Evolutionary conservation across 2,113 vertebrate species (phyloP).

Genomic region (Verasper variegatus): DNA sequence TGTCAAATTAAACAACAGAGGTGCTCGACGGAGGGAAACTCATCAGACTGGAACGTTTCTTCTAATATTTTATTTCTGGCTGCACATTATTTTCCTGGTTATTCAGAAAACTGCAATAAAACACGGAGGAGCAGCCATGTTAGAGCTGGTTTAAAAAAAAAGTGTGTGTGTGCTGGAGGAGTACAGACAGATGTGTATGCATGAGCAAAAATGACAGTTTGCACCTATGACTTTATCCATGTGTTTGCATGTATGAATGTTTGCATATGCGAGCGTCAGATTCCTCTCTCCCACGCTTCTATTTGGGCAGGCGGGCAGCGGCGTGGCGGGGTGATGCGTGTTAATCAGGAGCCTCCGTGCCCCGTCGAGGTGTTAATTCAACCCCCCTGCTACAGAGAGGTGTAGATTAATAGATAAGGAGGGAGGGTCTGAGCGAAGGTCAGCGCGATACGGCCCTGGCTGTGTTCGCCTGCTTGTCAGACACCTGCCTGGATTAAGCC

Average conservation of each 20-base stretch:
- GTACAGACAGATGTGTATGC: neutral
- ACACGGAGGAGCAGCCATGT: neutral
- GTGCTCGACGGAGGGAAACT: neutral
- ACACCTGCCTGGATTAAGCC: conserved; percentile 98
- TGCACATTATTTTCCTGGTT: conserved; percentile 49
- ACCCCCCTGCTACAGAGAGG: conserved; percentile 92
- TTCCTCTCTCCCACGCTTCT: conserved; percentile 70
- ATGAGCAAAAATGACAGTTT: conserved; percentile 4
- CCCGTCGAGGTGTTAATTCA: conserved; percentile 94
- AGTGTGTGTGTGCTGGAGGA: conserved; percentile 6
- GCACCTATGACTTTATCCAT: conserved; percentile 1
- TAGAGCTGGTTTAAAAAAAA: conserved; percentile 28
- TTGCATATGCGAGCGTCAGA: conserved; percentile 9
- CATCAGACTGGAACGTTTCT: conserved; percentile 25
- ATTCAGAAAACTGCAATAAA: conserved; percentile 54
- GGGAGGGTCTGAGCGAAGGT: conserved; percentile 93
- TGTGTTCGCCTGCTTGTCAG: conserved; percentile 94
- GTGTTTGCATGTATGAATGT: conserved; percentile 1
- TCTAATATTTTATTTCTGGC: conserved; percentile 49
- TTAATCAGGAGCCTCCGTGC: conserved; percentile 91
- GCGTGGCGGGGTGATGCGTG: conserved; percentile 87
- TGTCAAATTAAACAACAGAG: conserved; percentile 70
- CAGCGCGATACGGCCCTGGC: conserved; percentile 92
- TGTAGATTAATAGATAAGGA: conserved; percentile 99
- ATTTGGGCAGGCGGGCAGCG: conserved; percentile 74